Conservation (phyloP, 2,888 invertebrate species). For the Himalopsyche kuldschensis region DNA sequence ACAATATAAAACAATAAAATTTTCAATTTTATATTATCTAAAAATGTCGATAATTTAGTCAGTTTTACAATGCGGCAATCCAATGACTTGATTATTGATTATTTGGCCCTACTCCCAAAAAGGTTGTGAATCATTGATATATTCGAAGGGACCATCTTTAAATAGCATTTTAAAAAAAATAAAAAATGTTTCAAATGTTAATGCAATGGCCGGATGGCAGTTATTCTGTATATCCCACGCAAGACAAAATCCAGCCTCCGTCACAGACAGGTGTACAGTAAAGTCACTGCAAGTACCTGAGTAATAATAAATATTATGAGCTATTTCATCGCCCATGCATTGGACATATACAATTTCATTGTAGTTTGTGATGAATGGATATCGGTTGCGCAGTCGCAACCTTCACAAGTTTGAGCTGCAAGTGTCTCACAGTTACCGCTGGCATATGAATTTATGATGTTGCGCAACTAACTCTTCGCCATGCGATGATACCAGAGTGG, state of each 20-base stretch:
- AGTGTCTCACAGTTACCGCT: not conserved
- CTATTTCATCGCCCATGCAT: not conserved
- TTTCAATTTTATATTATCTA: no score
- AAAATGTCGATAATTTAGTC: no score
- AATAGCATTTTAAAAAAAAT: no score
- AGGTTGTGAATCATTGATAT: no score
- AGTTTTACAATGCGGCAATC: no score
- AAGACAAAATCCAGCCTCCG: not conserved
- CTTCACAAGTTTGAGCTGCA: not conserved
- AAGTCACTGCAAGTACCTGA: not conserved
- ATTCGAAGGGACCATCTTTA: no score
- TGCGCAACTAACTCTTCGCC: not conserved
- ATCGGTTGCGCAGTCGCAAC: not conserved
- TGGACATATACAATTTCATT: not conserved
- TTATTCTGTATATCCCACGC: not conserved
- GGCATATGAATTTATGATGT: not conserved
- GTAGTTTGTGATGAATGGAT: not conserved
- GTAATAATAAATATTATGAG: not conserved
- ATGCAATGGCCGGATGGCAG: not conserved
- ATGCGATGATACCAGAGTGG: not conserved
- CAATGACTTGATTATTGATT: no score
- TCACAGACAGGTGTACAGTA: not conserved
- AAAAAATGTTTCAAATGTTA: not conserved
- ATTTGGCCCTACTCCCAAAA: no score
- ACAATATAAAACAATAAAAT: no score